A percentile compares a stretch with the other conserved stretches of the same genome.
phyloP scores from a whole-genome alignment of 2,888 invertebrate genomes.

The Beris morrisii region DNA sequence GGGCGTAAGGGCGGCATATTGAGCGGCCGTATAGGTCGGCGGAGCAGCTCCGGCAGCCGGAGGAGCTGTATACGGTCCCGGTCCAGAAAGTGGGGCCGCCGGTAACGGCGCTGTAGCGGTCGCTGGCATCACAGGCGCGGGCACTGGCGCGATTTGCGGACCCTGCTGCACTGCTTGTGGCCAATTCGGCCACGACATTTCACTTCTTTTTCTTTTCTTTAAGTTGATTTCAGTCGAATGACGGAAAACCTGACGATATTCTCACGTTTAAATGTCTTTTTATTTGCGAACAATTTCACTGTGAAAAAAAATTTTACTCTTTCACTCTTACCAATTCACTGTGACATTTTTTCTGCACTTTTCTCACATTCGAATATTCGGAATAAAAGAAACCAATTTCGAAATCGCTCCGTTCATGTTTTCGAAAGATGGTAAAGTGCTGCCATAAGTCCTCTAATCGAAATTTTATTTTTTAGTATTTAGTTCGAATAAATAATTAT shows the following conservation, averaged over 20 bases:
- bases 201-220: neutral
- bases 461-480: no score
- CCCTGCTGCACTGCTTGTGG: slow-evolving; percentile 19
- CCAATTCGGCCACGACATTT: slow-evolving; percentile 38
- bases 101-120: slow-evolving; percentile 16
- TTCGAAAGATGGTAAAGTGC: no score
- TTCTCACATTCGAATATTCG: no score
- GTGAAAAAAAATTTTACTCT: neutral
- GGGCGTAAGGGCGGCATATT: slow-evolving; percentile 52
- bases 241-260: no score
- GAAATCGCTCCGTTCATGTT: no score
- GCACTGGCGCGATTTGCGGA: neutral
- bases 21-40: slow-evolving; percentile 44
- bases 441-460: no score
- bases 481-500: no score
- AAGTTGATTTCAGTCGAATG: no score
- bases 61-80: slow-evolving; percentile 34
- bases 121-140: slow-evolving; percentile 8
- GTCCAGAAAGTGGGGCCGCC: slow-evolving; percentile 44
- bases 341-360: neutral
- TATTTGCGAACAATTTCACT: no score
- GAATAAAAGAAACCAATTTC: no score
- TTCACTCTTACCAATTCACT: neutral
- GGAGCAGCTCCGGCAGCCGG: slow-evolving; percentile 14
- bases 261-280: no score